Conservation (phyloP, 1,140 invertebrate species). For the Cepaea nemoralis region DNA sequence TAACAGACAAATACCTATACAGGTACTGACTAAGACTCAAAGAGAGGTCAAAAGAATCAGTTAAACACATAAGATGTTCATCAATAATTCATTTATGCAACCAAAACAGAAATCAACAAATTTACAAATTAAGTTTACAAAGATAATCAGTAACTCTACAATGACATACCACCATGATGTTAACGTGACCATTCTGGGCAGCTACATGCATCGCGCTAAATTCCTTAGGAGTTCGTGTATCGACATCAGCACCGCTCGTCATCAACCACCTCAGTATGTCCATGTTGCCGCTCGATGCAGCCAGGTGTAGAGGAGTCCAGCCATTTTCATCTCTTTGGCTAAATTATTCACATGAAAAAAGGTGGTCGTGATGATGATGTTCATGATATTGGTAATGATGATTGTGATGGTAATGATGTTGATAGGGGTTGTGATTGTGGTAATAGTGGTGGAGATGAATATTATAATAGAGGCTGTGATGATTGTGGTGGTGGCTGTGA, state of each 20-base stretch:
- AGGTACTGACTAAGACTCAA: neutral
- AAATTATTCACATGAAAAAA: constrained; percentile 40
- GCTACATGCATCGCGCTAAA: constrained; percentile 70
- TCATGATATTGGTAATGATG: no score
- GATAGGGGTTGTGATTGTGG: no score
- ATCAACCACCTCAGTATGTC: constrained; percentile 66
- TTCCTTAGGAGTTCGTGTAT: constrained; percentile 66
- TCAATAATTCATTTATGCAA: neutral
- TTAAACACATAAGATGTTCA: neutral
- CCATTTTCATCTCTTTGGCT: constrained; percentile 64
- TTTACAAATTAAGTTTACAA: neutral
- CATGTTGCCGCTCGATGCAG: constrained; percentile 58
- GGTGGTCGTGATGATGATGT: no score
- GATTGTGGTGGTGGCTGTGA: no score
- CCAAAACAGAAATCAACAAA: neutral
- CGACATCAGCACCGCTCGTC: constrained; percentile 56
- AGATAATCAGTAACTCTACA: neutral
- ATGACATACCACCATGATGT: constrained; percentile 63
- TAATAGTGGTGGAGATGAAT: no score
- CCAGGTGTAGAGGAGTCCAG: constrained; percentile 61
- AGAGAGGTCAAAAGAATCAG: neutral
- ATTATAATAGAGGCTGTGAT: no score
- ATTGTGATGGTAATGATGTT: no score
- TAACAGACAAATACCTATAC: neutral
- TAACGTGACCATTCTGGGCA: constrained; percentile 70